Evolutionary conservation across 2,888 invertebrate species (phyloP).

Genomic region (Poecilobothrus nobilitatus): DNA sequence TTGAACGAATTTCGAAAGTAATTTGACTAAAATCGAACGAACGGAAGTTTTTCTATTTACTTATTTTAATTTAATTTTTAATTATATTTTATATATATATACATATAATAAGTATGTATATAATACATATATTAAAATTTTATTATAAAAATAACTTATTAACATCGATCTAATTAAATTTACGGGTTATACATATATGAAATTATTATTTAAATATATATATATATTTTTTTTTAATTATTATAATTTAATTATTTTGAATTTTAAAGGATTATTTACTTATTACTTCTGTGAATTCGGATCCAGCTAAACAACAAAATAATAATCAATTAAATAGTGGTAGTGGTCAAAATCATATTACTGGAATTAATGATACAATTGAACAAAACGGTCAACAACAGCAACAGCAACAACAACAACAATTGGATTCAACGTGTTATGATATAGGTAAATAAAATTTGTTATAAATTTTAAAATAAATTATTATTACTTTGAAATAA

Average conservation of each 20-base stretch:
- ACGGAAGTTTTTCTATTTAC: conserved; percentile 18
- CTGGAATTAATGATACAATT: conserved; percentile 23
- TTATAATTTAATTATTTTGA: conserved; percentile 9
- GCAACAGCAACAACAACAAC: conserved; percentile 20
- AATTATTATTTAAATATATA: too few relatives aligned
- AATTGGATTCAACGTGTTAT: conserved; percentile 26
- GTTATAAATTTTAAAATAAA: background rate
- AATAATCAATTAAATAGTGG: conserved; percentile 6
- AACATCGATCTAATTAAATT: too few relatives aligned
- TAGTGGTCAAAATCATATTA: conserved; percentile 18
- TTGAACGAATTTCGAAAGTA: conserved; percentile 5
- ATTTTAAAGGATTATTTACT: conserved; percentile 13
- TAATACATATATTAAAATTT: background rate
- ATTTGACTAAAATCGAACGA: background rate
- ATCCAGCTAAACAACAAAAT: conserved; percentile 20
- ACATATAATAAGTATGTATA: too few relatives aligned
- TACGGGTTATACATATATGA: too few relatives aligned
- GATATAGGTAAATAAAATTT: conserved; percentile 26
- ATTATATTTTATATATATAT: too few relatives aligned
- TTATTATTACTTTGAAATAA: too few relatives aligned
- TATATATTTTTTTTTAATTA: conserved; percentile 14
- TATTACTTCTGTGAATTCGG: conserved; percentile 14
- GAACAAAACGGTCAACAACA: conserved; percentile 21
- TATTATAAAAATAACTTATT: too few relatives aligned
- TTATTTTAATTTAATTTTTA: conserved; percentile 18